Conservation (phyloP, 2,888 invertebrate genomes). For the Shargacucullia verbasci region DNA sequence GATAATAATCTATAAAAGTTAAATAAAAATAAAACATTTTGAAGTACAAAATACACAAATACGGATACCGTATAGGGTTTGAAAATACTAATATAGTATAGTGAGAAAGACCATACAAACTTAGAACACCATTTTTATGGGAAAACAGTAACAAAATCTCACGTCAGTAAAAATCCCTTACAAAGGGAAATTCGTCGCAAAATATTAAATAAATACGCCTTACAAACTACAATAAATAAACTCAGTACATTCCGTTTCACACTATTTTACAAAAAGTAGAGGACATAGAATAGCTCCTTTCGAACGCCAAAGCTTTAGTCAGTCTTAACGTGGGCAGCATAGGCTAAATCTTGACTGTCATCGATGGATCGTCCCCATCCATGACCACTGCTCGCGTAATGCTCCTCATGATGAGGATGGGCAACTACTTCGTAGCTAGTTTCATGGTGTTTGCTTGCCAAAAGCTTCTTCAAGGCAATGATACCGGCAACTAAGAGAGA, state of each 20-base stretch:
- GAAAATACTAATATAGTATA: constrained; percentile 85
- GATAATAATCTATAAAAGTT: constrained; percentile 61
- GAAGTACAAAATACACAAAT: constrained; percentile 82
- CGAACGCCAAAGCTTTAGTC: constrained; percentile 66
- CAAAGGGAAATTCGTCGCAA: constrained; percentile 77
- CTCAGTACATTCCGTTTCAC: constrained; percentile 62
- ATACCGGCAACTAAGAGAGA: constrained; percentile 93
- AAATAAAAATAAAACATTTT: constrained; percentile 64
- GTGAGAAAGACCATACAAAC: constrained; percentile 81
- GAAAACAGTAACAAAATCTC: constrained; percentile 79
- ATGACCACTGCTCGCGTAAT: constrained; percentile 84
- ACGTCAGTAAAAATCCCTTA: constrained; percentile 69
- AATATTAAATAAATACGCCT: constrained; percentile 82
- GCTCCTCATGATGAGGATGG: constrained; percentile 90
- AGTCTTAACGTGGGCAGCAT: constrained; percentile 87
- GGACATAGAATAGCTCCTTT: constrained; percentile 66
- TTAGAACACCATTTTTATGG: constrained; percentile 79
- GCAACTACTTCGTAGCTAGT: constrained; percentile 94
- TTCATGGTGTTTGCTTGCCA: constrained; percentile 91
- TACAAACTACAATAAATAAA: constrained; percentile 80
- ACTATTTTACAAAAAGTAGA: constrained; percentile 54
- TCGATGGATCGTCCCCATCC: constrained; percentile 91
- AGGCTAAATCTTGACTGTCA: constrained; percentile 89
- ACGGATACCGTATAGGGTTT: constrained; percentile 86
- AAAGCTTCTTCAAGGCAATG: constrained; percentile 91